Evolutionary conservation across 2,113 vertebrate genomes (phyloP).

Genomic region (Galemys pyrenaicus): DNA sequence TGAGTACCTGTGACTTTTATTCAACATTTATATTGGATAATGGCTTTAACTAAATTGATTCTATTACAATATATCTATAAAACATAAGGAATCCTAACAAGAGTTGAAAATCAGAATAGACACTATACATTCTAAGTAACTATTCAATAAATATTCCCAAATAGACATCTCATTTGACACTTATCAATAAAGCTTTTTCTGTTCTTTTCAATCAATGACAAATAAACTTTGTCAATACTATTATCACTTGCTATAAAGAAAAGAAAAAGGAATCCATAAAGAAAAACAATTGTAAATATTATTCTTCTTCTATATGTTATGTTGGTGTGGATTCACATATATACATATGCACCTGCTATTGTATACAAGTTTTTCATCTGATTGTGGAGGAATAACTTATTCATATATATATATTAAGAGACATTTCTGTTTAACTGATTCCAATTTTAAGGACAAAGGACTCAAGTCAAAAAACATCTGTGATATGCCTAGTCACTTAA

Average conservation of each 20-base stretch:
- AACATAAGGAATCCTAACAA: slow-evolving; percentile 2
- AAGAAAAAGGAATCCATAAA: background rate
- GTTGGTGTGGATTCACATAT: background rate
- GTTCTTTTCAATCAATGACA: background rate
- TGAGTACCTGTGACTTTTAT: background rate
- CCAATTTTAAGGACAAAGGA: slow-evolving; percentile 22
- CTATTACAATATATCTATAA: background rate
- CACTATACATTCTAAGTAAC: background rate
- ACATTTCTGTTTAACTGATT: slow-evolving; percentile 22
- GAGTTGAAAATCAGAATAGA: background rate
- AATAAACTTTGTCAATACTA: background rate
- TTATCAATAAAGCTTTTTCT: background rate
- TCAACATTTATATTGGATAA: background rate
- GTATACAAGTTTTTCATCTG: background rate
- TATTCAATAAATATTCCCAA: background rate
- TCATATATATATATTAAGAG: background rate
- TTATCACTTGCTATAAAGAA: background rate
- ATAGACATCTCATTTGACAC: background rate
- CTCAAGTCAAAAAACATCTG: slow-evolving; percentile 7
- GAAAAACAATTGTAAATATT: background rate
- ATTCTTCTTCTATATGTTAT: background rate
- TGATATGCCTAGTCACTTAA: background rate
- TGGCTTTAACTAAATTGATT: background rate
- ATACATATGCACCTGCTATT: background rate
- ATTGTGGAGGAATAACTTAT: background rate